phyloP scores from a whole-genome alignment of 1,140 invertebrate genomes.

The Drosophila mauritiana region DNA sequence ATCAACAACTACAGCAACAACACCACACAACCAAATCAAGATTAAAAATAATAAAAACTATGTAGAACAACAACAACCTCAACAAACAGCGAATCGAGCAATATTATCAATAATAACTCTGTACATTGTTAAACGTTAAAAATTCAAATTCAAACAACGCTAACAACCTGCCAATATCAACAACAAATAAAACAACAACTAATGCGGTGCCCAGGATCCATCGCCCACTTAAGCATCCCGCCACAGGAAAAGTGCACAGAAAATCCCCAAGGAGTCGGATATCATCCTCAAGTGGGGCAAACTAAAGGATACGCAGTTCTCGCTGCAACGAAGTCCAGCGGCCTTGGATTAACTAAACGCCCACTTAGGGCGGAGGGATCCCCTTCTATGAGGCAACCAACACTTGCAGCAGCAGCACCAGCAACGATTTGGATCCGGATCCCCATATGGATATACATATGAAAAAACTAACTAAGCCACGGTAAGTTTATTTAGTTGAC shows the following conservation, averaged over 20 bases:
- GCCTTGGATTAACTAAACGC: slow-evolving; percentile 35
- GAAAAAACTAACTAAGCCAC: slow-evolving; percentile 77
- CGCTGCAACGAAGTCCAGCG: slow-evolving; percentile 7
- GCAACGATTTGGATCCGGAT: slow-evolving; percentile 37
- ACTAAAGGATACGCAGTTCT: slow-evolving; percentile 14
- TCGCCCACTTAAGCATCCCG: slow-evolving; percentile 24
- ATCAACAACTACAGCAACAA: slow-evolving; percentile 54
- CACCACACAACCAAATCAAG: slow-evolving; percentile 29
- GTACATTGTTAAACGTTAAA: slow-evolving; percentile 76
- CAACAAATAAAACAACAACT: slow-evolving; percentile 48
- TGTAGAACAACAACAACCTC: slow-evolving; percentile 70
- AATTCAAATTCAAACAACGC: slow-evolving; percentile 55
- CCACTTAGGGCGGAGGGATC: slow-evolving; percentile 49
- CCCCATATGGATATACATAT: slow-evolving; percentile 76
- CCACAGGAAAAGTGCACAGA: slow-evolving; percentile 19
- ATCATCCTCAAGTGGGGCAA: slow-evolving; percentile 7
- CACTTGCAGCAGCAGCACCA: slow-evolving; percentile 20
- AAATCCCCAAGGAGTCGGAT: slow-evolving; percentile 5
- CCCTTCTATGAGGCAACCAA: slow-evolving; percentile 38
- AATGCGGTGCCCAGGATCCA: slow-evolving; percentile 53
- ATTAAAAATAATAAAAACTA: slow-evolving; percentile 22
- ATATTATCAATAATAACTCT: slow-evolving; percentile 61
- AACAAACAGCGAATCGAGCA: slow-evolving; percentile 76
- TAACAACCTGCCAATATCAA: slow-evolving; percentile 70
- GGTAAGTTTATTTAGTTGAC: slow-evolving; percentile 37